Evolutionary conservation across 2,888 invertebrate species (phyloP).

Genomic region (Tetanocera ferruginea): DNA sequence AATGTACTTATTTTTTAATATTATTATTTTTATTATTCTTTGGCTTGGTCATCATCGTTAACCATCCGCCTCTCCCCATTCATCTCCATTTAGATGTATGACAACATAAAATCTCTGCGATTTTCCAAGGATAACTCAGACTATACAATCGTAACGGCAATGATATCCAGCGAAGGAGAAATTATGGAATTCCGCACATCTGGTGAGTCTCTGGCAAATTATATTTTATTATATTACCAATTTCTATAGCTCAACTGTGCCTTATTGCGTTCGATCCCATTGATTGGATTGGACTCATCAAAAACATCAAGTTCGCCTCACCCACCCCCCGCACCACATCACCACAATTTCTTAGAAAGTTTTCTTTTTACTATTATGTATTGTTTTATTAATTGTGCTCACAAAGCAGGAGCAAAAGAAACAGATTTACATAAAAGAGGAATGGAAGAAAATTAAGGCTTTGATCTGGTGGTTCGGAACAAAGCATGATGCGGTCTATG

Average conservation of each 20-base stretch:
- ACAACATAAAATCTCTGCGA: conserved; percentile 84
- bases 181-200: conserved; percentile 83
- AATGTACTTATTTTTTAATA: background rate
- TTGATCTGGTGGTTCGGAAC: background rate
- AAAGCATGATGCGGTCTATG: background rate
- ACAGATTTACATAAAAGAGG: background rate
- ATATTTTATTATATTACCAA: background rate
- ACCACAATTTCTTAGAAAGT: background rate
- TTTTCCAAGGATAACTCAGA: conserved; percentile 78
- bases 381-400: conserved; percentile 46
- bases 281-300: background rate
- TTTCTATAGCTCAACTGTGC: background rate
- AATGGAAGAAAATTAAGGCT: background rate
- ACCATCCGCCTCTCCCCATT: background rate
- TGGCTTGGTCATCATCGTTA: background rate
- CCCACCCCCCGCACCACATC: background rate
- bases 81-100: conserved; percentile 80
- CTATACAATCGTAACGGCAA: conserved; percentile 80
- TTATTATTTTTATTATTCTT: conserved; percentile 1
- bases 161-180: conserved; percentile 91
- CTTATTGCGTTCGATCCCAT: background rate
- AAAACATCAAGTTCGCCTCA: no score
- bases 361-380: conserved; percentile 29
- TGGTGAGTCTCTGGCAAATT: conserved; percentile 54
- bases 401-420: conserved; percentile 5